Evolutionary conservation across 2,888 invertebrate genomes (phyloP), one percentile per base, ranked within the genome.

Genomic region (Hyppa rectilinea): DNA sequence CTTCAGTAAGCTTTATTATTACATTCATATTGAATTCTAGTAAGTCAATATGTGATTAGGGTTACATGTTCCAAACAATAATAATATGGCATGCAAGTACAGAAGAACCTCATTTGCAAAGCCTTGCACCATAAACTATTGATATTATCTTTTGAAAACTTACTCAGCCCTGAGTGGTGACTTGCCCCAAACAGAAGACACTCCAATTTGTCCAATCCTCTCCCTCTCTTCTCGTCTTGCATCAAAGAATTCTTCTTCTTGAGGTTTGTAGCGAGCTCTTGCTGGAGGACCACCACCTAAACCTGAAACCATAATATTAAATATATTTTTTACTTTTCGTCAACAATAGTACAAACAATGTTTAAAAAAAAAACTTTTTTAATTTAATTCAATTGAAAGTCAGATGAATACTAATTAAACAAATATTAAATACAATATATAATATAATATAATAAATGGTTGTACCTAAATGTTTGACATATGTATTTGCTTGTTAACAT

Each of bases 191-290:
- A 98, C 95, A 72, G 96, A 96, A 3, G 97, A 94, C 29, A 97
- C 97, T 12, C 98, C 98, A 74, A 97, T 93, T 83, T 97, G 95
- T 2, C 98, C 98, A 55, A 98, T 97, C 76, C 97, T 94, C 88
- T 98, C 98, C 58, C 98, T 94, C 86, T 98, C 97, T 83, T 97
- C 96, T 68, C 98, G 93, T 68, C 98, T 92, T 0, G 97, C 96
- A 85, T 98, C 98, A 93, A 97, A 96, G 78, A 97, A 97, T 82
- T 97, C 97, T 74, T 97, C 97, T 81, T 97, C 97, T 80, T 96
- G 96, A 5, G 93, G 94, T 80, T 95, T 95, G 77, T 93, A 93
- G 2, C 92, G 89, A 0, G 89, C 88, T 20, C 87, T 86, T 63
- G 12, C 78, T 78, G 36, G 81, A 67, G 81, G 82, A 3, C 81